Conservation (phyloP, 2,888 invertebrate species). For the Gisinianus flammeolus region DNA sequence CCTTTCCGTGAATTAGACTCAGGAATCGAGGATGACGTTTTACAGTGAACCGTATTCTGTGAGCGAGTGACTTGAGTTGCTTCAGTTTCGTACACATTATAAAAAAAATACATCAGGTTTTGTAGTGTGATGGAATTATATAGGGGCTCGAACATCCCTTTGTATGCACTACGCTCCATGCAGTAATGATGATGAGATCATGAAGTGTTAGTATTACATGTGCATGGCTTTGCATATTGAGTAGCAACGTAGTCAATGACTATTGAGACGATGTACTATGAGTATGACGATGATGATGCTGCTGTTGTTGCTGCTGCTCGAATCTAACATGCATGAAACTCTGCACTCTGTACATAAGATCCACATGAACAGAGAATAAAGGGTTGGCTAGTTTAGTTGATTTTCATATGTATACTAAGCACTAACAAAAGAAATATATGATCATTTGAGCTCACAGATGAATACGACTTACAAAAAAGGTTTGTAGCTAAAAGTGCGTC, state of each 20-base stretch:
- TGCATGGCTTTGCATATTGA: conserved; percentile 36
- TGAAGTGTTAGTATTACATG: conserved; percentile 32
- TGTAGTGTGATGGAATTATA: conserved; percentile 4
- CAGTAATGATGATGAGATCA: conserved; percentile 32
- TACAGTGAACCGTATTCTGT: conserved; percentile 23
- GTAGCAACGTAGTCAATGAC: conserved; percentile 21
- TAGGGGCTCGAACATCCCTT: background rate
- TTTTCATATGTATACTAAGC: conserved; percentile 30
- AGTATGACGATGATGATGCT: conserved; percentile 4
- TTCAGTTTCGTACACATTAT: conserved; percentile 13
- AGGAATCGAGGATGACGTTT: conserved; percentile 28
- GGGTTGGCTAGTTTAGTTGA: conserved; percentile 28
- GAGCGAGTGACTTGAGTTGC: conserved; percentile 5
- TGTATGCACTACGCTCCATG: conserved; percentile 14
- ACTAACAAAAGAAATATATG: conserved; percentile 14
- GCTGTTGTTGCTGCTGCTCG: conserved; percentile 4
- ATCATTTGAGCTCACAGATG: conserved; percentile 16
- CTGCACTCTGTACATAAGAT: conserved; percentile 4
- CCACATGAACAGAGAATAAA: conserved; percentile 25
- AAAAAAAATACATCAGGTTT: background rate
- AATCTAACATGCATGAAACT: conserved; percentile 6
- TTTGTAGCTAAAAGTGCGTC: conserved; percentile 33
- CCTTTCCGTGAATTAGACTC: conserved; percentile 25
- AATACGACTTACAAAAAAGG: conserved; percentile 7
- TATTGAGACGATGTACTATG: background rate